A percentile compares a stretch with the other conserved stretches of the same genome.
These are phyloP conservation scores for Thalassarche chlororhynchos DNA, from an alignment of 2,113 vertebrate genomes.

Conservation along the genomic window DNA sequence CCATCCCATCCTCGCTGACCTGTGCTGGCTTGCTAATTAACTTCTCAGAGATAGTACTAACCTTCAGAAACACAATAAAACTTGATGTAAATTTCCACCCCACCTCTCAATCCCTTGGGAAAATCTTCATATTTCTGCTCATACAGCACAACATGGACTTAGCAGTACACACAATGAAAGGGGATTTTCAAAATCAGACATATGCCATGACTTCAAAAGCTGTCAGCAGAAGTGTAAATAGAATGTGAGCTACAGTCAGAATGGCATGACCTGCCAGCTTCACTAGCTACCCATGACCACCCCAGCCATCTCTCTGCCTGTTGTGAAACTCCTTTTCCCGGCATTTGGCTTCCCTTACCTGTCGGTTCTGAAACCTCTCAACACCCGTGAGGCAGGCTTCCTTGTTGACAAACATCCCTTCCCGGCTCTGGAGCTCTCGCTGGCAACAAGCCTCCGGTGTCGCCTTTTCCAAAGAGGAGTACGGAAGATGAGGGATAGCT, in stretches of 20 bases:
- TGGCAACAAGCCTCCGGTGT: conserved; percentile 89
- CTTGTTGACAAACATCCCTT: conserved; percentile 66
- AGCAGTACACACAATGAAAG: neutral
- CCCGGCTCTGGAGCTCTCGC: conserved; percentile 75
- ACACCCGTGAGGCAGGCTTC: conserved; percentile 82
- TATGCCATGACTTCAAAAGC: neutral
- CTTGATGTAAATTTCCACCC: neutral
- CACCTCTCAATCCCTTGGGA: neutral
- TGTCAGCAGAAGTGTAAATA: neutral
- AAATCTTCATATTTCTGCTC: neutral
- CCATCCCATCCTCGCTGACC: neutral
- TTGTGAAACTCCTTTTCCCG: neutral
- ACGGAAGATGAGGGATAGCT: conserved; percentile 72
- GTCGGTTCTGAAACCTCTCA: conserved; percentile 82
- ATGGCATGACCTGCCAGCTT: neutral
- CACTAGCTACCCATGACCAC: neutral
- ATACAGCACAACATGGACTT: neutral
- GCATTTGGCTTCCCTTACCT: conserved; percentile 57
- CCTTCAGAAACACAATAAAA: neutral
- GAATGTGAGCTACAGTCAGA: neutral
- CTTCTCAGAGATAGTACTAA: neutral
- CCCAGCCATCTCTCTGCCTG: neutral
- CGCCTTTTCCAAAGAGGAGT: conserved; percentile 47
- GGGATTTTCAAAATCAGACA: neutral
- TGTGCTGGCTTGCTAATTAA: neutral